Evolutionary conservation across 2,888 invertebrate species (phyloP), one percentile per base, ranked within the genome.

Genomic region (Eumerus sabulonum): DNA sequence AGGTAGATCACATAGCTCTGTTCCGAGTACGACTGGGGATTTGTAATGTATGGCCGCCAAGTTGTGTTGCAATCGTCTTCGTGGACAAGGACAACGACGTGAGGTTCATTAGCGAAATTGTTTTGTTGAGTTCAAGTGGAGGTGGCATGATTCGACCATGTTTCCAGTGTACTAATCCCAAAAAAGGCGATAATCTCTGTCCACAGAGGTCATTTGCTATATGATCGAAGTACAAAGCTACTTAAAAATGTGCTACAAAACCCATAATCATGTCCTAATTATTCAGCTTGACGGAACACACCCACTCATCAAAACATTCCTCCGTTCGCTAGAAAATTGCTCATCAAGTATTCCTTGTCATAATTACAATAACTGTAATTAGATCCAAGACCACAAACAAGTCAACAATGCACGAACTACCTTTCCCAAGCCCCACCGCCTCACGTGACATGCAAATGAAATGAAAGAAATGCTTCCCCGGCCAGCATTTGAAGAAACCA

Each of bases 351-450:
- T 54, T 74, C 53, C 67, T 59, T 68, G 63, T 73, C 48, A 48
- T 50, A 79, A 68, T 70, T 40, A 79, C 74, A 68, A 68, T 68
- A 64, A 50, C 63, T 59, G 64, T 79, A 74, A 74, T 79, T 79
- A 79, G 64, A 79, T 70, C 48, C 53, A 56, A 79, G 74, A 48
- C 64, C 74, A 70, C 74, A 79, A 63, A 67, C 45, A 51, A 36
- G n/a, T 12, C 27, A 27, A 9, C 27, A 19, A 18, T 45, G 36
- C 42, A 36, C 19, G 51, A 47, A 19, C 40, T 59, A 3, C 45
- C 51, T 56, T 56, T 18, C 57, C 38, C 36, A 27, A 27, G 27
- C 27, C 7, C 36, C 57, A 44, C 44, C 40, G n/a, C n/a, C n/a
- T n/a, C n/a, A n/a, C 35, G 27, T 47, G 63, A 67, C 67, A 73